phyloP scores from a whole-genome alignment of 2,888 invertebrate genomes.

The Dysmachus trigonus region DNA sequence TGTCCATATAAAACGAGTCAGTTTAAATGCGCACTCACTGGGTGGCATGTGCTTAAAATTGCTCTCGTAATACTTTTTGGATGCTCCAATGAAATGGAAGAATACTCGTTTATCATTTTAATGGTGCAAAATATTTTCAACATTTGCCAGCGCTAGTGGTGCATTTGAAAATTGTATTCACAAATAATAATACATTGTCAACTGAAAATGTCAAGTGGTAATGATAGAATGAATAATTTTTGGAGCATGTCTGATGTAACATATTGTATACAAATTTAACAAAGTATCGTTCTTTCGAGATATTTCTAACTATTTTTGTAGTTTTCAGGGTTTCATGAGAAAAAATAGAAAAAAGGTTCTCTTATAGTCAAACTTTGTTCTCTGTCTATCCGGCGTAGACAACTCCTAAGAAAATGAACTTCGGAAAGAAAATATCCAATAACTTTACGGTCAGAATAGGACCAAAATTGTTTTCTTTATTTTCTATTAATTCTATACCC shows the following conservation, averaged over 20 bases:
- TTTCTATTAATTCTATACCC: no score
- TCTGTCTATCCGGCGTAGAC: no score
- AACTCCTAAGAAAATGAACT: no score
- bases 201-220: neutral
- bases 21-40: neutral
- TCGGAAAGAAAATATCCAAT: no score
- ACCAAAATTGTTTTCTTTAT: no score
- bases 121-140: neutral
- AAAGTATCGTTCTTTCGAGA: neutral
- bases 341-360: no score
- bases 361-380: no score
- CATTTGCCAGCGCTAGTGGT: neutral
- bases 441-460: no score
- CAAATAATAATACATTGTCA: neutral
- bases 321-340: no score
- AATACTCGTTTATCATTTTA: neutral
- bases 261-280: no score
- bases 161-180: neutral
- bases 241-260: neutral
- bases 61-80: neutral
- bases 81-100: neutral
- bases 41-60: neutral
- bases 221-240: neutral
- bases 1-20: neutral
- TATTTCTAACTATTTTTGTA: no score